A percentile compares a stretch with the other conserved stretches of the same genome.
phyloP scores from a whole-genome alignment of 1,140 invertebrate species.

The Hesperophylax magnus region DNA sequence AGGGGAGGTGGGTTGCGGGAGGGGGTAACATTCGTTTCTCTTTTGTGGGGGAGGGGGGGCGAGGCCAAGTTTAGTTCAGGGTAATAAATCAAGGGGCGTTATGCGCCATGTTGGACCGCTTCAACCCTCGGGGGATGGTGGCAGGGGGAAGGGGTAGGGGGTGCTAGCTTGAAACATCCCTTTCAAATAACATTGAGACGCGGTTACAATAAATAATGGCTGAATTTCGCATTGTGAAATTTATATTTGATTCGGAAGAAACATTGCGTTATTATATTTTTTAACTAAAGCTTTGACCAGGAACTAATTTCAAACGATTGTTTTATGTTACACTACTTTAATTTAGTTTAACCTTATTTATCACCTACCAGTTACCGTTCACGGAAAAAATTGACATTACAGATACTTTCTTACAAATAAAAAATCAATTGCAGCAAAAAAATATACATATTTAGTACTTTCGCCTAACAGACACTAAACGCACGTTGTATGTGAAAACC shows the following conservation, averaged over 20 bases:
- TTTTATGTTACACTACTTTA: too few species aligned
- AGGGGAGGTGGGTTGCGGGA: background rate
- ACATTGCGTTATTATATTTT: background rate
- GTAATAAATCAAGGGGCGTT: conserved; percentile 72
- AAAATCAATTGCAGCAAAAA: background rate
- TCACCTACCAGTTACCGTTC: background rate
- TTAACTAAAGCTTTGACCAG: too few species aligned
- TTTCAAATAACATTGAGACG: conserved; percentile 34
- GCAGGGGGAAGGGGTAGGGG: background rate
- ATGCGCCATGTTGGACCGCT: conserved; percentile 68
- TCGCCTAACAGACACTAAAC: too few species aligned
- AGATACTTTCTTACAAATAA: background rate
- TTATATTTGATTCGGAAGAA: background rate
- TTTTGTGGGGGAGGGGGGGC: conserved; percentile 55
- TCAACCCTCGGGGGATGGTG: conserved; percentile 14
- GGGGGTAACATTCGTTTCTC: conserved; percentile 36
- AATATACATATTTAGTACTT: background rate
- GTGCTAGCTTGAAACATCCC: conserved; percentile 11
- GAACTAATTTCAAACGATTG: too few species aligned
- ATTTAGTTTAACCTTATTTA: too few species aligned
- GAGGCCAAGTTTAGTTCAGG: conserved; percentile 57
- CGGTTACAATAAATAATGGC: conserved; percentile 26
- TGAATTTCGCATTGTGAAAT: conserved; percentile 17
- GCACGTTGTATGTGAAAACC: too few species aligned
- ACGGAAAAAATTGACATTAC: background rate